phyloP scores from a whole-genome alignment of 1,140 invertebrate genomes.

The Philopotamus ludificatus region DNA sequence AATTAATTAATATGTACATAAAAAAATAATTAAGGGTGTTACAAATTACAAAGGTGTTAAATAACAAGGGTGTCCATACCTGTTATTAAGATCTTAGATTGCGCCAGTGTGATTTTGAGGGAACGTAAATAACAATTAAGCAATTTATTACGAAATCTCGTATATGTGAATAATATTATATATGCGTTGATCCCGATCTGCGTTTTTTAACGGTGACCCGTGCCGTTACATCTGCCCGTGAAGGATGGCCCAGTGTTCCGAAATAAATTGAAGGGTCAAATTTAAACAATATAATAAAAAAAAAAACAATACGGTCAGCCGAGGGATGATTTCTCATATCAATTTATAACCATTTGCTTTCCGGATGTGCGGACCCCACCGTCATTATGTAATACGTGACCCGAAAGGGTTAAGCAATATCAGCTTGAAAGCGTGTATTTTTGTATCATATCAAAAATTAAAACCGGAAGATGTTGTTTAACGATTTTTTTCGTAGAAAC shows the following conservation, averaged over 20 bases:
- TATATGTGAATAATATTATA: no score
- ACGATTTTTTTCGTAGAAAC: no score
- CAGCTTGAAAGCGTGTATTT: conserved; percentile 21
- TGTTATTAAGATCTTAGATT: no score
- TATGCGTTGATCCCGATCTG: no score
- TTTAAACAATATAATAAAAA: conserved; percentile 20
- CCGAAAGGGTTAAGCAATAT: conserved; percentile 29
- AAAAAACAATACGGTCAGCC: conserved; percentile 34
- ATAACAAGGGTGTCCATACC: no score
- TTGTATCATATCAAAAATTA: not conserved
- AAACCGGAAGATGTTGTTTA: conserved; percentile 2
- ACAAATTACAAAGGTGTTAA: no score
- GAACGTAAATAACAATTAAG: no score
- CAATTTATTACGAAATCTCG: no score
- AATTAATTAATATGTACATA: no score
- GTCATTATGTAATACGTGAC: conserved; percentile 30
- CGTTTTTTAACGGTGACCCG: conserved; percentile 32
- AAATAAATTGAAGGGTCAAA: conserved; percentile 30
- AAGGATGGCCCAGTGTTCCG: conserved; percentile 14
- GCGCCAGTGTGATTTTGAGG: no score
- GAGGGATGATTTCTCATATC: conserved; percentile 36
- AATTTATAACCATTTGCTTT: conserved; percentile 34
- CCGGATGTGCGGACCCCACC: conserved; percentile 24
- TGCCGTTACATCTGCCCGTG: conserved; percentile 28
- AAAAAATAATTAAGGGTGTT: no score